Conservation (phyloP, 2,888 invertebrate species). For the Diplazon laetatorius region DNA sequence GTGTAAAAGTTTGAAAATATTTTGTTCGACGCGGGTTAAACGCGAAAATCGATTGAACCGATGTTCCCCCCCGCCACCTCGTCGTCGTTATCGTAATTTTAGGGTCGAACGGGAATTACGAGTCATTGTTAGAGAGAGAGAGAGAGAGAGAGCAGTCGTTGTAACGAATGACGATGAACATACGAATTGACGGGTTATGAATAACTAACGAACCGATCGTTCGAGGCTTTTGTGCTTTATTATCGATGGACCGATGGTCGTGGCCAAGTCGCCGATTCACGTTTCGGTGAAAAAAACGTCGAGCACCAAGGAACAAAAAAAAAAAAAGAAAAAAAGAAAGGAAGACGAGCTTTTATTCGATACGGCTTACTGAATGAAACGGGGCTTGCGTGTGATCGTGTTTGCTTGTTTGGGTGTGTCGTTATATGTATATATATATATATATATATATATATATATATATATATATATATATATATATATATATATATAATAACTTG, state of each 20-base stretch:
- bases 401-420: too few relatives aligned
- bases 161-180: too few relatives aligned
- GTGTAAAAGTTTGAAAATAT: too few relatives aligned
- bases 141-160: neutral
- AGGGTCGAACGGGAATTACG: too few relatives aligned
- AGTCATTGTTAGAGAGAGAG: too few relatives aligned
- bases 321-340: too few relatives aligned
- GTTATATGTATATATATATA: neutral
- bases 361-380: neutral
- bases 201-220: neutral
- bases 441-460: neutral
- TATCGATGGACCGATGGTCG: neutral
- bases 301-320: too few relatives aligned
- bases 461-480: neutral
- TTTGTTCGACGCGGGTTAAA: too few relatives aligned
- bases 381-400: too few relatives aligned
- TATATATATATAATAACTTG: neutral
- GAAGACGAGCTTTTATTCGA: neutral
- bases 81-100: neutral
- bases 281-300: neutral
- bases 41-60: too few relatives aligned
- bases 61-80: constrained; percentile 26
- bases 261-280: neutral
- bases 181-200: too few relatives aligned
- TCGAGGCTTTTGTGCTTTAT: constrained; percentile 5